Evolutionary conservation across 1,140 invertebrate genomes (phyloP), one percentile per base, ranked within the genome.

Genomic region (Sycobia sp.): DNA sequence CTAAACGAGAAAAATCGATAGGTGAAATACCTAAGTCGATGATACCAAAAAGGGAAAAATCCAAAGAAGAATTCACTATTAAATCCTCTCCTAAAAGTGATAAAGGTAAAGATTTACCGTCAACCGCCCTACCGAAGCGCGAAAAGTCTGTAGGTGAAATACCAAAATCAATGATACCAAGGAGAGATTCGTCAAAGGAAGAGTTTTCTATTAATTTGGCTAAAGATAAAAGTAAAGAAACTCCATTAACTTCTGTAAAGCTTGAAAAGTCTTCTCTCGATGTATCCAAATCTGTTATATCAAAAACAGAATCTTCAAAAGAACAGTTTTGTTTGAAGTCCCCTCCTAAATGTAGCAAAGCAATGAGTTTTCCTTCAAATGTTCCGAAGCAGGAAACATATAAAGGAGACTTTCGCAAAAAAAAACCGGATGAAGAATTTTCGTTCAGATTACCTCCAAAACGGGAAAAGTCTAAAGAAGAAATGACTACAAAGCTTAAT

Each of bases 321-420:
- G 69, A 67, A 47, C 65, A 65, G 44, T 51, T 59, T 53, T 44
- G 50, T 22, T 13, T 55, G 0, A 64, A 50, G 22, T 13, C 50
- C 14, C 11, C 25, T 10, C 25, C 36, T 13, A 29, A n/a, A n/a
- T n/a, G n/a, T n/a, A n/a, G n/a, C n/a, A n/a, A n/a, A n/a, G n/a
- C n/a, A n/a, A n/a, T n/a, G n/a, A n/a, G n/a, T n/a, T n/a, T n/a
- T n/a, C n/a, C n/a, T n/a, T n/a, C n/a, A n/a, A n/a, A n/a, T n/a
- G n/a, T n/a, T n/a, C n/a, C n/a, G n/a, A n/a, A n/a, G n/a, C n/a
- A n/a, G n/a, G n/a, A n/a, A n/a, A n/a, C n/a, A n/a, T n/a, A n/a
- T n/a, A n/a, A n/a, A n/a, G n/a, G n/a, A n/a, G n/a, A n/a, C n/a
- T n/a, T n/a, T n/a, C n/a, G n/a, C n/a, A n/a, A n/a, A n/a, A n/a